These are phyloP conservation scores for Rhynchophorus ferrugineus DNA, from an alignment of 1,140 invertebrate genomes.

Conservation along the genomic window DNA sequence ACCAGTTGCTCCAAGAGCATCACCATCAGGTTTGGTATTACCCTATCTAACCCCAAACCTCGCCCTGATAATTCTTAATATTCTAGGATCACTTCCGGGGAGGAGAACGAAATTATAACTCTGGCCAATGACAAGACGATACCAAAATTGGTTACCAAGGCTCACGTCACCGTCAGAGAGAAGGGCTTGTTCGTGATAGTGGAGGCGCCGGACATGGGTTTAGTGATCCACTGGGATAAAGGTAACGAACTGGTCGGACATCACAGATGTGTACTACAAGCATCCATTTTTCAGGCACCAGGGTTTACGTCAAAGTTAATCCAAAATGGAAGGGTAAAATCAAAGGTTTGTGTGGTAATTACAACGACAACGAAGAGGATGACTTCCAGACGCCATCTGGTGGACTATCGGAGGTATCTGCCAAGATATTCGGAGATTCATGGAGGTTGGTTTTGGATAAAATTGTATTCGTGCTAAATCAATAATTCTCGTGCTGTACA, in stretches of 20 bases:
- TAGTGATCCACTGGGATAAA: slow-evolving; percentile 81
- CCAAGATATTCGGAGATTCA: slow-evolving; percentile 73
- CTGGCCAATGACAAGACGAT: slow-evolving; percentile 48
- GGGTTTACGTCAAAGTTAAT: slow-evolving; percentile 70
- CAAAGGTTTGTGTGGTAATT: slow-evolving; percentile 85
- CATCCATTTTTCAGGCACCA: slow-evolving; percentile 48
- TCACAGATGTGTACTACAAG: too few relatives aligned
- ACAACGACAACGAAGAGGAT: slow-evolving; percentile 71
- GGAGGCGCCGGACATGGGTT: slow-evolving; percentile 66
- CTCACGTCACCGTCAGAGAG: slow-evolving; percentile 49
- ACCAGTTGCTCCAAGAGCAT: slow-evolving; percentile 82
- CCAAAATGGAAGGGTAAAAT: slow-evolving; percentile 69
- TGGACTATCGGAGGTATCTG: slow-evolving; percentile 62
- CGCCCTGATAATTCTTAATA: not conserved
- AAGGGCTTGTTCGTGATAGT: slow-evolving; percentile 71
- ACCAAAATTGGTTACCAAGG: slow-evolving; percentile 41
- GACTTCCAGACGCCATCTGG: slow-evolving; percentile 79
- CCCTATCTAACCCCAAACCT: not conserved
- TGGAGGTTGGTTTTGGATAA: slow-evolving; percentile 53
- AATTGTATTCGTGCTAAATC: not conserved
- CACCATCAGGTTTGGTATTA: slow-evolving; percentile 45
- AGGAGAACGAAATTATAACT: slow-evolving; percentile 53
- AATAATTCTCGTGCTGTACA: not conserved
- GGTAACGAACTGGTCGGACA: too few relatives aligned
- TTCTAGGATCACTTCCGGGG: slow-evolving; percentile 46